Conservation (phyloP, 2,888 invertebrate genomes). For the Drosophila falleni region DNA sequence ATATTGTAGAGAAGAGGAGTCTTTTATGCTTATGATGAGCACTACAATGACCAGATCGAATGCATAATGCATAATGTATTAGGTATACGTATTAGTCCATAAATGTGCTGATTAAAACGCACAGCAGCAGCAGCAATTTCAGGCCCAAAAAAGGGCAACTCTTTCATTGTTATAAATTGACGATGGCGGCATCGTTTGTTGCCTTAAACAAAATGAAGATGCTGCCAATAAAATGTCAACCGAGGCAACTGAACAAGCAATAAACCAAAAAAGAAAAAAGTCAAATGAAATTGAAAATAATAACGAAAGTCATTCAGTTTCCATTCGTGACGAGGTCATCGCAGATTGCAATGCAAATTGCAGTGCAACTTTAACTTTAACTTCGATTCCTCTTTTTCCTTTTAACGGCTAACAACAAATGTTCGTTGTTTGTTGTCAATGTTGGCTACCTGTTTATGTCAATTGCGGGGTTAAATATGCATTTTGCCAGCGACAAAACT, state of each 20-base stretch:
- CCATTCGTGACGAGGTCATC: conserved; percentile 83
- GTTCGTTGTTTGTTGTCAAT: conserved; percentile 40
- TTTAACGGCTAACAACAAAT: conserved; percentile 6
- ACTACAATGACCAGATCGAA: conserved; percentile 42
- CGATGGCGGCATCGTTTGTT: conserved; percentile 63
- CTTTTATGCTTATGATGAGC: conserved; percentile 23
- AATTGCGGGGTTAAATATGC: conserved; percentile 58
- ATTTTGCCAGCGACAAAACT: conserved; percentile 22
- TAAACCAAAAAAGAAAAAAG: conserved; percentile 37
- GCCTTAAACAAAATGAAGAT: conserved; percentile 56
- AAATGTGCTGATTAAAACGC: conserved; percentile 67
- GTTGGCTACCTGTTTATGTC: conserved; percentile 62
- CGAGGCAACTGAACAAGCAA: conserved; percentile 19
- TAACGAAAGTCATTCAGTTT: conserved; percentile 76
- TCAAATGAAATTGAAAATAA: conserved; percentile 69
- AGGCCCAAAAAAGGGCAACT: conserved; percentile 68
- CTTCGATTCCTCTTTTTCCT: conserved; percentile 34
- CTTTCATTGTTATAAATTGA: conserved; percentile 33
- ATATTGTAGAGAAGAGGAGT: conserved; percentile 20
- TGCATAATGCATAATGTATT: conserved; percentile 68
- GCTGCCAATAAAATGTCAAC: conserved; percentile 66
- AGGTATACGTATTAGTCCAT: conserved; percentile 59
- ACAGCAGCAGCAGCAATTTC: conserved; percentile 25
- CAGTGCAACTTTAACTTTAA: conserved; percentile 21
- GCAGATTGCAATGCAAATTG: conserved; percentile 74